Base-by-base conservation (phyloP, 1,140 invertebrate genomes). In the Hypothenemus hampei region DNA sequence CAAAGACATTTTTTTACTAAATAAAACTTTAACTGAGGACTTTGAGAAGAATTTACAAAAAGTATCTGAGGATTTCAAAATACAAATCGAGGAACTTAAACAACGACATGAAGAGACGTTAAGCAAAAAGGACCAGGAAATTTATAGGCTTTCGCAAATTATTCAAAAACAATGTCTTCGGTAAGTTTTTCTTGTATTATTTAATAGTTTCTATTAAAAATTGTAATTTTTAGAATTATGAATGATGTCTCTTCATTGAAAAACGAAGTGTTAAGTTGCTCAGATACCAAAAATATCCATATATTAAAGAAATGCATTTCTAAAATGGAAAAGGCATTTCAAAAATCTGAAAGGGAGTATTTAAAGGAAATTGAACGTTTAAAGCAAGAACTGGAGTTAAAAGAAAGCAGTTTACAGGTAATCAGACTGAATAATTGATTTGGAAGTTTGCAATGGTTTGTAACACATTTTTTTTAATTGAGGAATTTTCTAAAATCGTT, bases 241-340 rank as follows among this genome's bases (percentile, higher is more conserved):
- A 58, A 53, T 31, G 59, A 64, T 33, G 59, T 64, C 31, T 52
- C 53, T 6, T 11, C 49, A 2, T 24, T 64, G 8, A 49, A 57
- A 35, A 47, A 20, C 8, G 53, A 57, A 52, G 48, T 64, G 18
- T 47, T 26, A 7, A 35, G 21, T 15, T 49, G 46, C 21, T 37
- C 10, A 11, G 49, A 39, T 50, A 57, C 61, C 3, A 58, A 61
- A 31, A 58, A 60, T 40, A 23, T 64, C 8, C 15, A 36, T 19
- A 33, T 61, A 29, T 41, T 64, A 2, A 57, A 57, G 31, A 59
- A 61, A 45, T 64, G 59, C 21, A 54, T 64, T 10, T 59, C 62
- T 10, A 64, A 61, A 48, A 64, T 64, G 59, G 59, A 64, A 21
- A 61, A 55, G 44, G 31, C 57, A 4, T 64, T 57, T 22, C 57